These are phyloP conservation scores for Pelvicachromis taeniatus DNA, from an alignment of 2,113 vertebrate species.

Conservation along the genomic window DNA sequence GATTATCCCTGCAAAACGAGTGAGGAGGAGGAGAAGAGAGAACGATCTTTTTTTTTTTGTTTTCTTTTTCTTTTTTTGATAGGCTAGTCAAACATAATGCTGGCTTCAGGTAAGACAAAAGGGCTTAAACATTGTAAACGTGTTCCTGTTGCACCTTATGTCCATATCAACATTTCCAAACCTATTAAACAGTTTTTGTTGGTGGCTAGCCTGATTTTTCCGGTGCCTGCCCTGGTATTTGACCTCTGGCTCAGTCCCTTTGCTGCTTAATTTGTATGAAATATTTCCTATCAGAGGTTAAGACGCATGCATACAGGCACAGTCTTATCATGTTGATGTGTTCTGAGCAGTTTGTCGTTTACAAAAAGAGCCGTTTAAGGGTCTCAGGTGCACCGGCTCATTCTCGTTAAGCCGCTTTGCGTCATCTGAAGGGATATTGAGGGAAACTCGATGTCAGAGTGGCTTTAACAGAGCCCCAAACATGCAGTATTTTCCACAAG, in stretches of 20 bases:
- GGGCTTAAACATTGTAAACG: neutral
- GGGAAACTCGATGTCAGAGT: conserved; percentile 28
- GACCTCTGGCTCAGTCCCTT: neutral
- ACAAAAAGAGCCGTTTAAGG: neutral
- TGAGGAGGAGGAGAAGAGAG: conserved; percentile 20
- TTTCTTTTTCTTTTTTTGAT: neutral
- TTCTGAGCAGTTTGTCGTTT: neutral
- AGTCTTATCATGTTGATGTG: neutral
- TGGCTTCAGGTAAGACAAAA: conserved; percentile 1
- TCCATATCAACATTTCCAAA: conserved; percentile 11
- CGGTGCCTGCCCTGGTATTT: conserved; percentile 1
- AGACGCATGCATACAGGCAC: neutral
- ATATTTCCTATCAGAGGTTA: conserved; percentile 36
- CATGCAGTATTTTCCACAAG: neutral
- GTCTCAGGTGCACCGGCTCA: conserved; percentile 55
- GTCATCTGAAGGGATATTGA: conserved; percentile 20
- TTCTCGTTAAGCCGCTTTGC: conserved; percentile 32
- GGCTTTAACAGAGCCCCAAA: neutral
- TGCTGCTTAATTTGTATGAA: conserved; percentile 17
- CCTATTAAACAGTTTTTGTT: neutral
- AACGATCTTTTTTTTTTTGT: neutral
- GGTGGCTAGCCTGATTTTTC: neutral
- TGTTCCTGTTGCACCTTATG: neutral
- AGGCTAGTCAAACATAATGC: conserved; percentile 19
- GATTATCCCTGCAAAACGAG: conserved; percentile 24